A percentile compares a stretch with the other conserved stretches of the same genome.
These are phyloP conservation scores for Lepidostoma basale DNA, from an alignment of 1,140 invertebrate species.

Conservation along the genomic window DNA sequence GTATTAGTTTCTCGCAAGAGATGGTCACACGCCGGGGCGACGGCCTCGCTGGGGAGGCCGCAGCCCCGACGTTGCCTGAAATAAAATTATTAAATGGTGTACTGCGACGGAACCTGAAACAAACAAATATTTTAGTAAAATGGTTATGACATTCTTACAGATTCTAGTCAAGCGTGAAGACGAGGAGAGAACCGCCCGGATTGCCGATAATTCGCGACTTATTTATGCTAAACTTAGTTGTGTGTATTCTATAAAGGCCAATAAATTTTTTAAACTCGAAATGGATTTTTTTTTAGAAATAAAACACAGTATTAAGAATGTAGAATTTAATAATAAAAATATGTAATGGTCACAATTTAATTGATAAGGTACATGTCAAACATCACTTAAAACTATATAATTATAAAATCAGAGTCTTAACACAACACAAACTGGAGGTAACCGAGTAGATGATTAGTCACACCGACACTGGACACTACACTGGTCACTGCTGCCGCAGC, in stretches of 20 bases:
- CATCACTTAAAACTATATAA: slow-evolving; percentile 11
- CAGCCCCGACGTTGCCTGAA: slow-evolving; percentile 18
- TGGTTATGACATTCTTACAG: slow-evolving; percentile 31
- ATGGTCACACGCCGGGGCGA: slow-evolving; percentile 16
- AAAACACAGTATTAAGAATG: slow-evolving; percentile 13
- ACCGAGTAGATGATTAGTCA: not conserved
- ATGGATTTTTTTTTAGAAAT: slow-evolving; percentile 18
- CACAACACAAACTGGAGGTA: too few species aligned
- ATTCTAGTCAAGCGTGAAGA: slow-evolving; percentile 30
- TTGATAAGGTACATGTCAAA: slow-evolving; percentile 7
- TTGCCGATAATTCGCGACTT: slow-evolving; percentile 4
- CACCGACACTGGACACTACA: slow-evolving; percentile 3
- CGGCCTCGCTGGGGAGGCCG: slow-evolving; percentile 9
- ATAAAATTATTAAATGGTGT: slow-evolving; percentile 24
- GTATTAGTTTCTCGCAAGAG: slow-evolving; percentile 49
- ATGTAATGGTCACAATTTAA: slow-evolving; percentile 20
- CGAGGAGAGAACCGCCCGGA: not conserved
- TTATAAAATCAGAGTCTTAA: slow-evolving; percentile 24
- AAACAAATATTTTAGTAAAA: slow-evolving; percentile 34
- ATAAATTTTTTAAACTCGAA: slow-evolving; percentile 25
- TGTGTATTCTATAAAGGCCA: slow-evolving; percentile 19
- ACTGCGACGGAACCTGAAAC: slow-evolving; percentile 24
- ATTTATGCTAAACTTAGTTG: slow-evolving; percentile 3
- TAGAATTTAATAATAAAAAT: slow-evolving; percentile 35
- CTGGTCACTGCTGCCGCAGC: slow-evolving; percentile 46